These are phyloP conservation scores for Papilio polyxenes DNA, from an alignment of 1,140 invertebrate genomes.

Conservation along the genomic window DNA sequence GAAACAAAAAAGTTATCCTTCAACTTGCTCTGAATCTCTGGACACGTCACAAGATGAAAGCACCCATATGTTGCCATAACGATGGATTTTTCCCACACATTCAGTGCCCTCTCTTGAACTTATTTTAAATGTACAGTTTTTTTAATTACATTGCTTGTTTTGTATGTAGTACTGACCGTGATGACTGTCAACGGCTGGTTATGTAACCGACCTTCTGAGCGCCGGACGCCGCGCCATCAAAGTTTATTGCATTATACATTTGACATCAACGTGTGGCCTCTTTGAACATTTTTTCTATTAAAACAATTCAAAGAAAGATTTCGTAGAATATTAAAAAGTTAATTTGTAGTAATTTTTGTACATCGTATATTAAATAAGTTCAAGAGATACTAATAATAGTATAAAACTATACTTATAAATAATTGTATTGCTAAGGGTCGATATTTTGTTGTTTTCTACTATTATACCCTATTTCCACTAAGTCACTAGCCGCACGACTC, in stretches of 20 bases:
- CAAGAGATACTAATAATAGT: too few relatives aligned
- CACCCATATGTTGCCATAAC: not conserved
- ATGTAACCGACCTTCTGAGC: slow-evolving; percentile 1
- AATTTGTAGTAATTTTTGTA: not conserved
- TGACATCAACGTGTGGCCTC: not conserved
- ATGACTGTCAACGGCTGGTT: not conserved
- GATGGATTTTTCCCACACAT: not conserved
- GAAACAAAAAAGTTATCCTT: not conserved
- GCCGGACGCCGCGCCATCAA: not conserved
- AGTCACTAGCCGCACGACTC: not conserved
- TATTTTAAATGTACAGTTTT: not conserved
- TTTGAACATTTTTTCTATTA: not conserved
- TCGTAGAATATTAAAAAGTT: not conserved
- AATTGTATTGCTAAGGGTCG: not conserved
- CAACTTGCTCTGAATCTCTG: not conserved
- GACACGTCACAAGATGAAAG: not conserved
- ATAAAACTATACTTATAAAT: too few relatives aligned
- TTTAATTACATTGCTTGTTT: not conserved
- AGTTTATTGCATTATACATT: not conserved
- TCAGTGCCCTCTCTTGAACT: not conserved
- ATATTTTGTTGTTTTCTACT: not conserved
- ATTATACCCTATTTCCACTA: not conserved
- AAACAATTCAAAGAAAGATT: not conserved
- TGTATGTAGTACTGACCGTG: not conserved
- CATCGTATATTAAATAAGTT: too few relatives aligned